A percentile compares a stretch with the other conserved stretches of the same genome.
Evolutionary conservation across 2,888 invertebrate genomes (phyloP).

Genomic region (Lycophotia porphyrea): DNA sequence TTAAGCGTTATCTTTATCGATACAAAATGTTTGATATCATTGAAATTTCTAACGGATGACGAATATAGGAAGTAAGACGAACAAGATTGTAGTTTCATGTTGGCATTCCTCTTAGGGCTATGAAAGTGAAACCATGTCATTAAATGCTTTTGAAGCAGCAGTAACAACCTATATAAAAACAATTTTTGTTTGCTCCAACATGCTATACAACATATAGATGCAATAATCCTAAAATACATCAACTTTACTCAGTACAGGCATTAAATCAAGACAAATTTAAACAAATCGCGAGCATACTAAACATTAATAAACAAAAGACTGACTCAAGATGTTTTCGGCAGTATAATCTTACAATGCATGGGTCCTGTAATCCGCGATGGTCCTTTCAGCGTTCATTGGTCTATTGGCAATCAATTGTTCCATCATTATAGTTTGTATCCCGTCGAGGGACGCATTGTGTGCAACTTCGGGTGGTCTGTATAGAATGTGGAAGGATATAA

Average conservation of each 20-base stretch:
- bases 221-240: neutral
- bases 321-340: constrained; percentile 34
- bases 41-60: neutral
- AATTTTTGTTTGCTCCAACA: neutral
- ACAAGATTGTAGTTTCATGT: neutral
- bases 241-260: neutral
- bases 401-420: constrained; percentile 55
- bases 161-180: neutral
- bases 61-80: too few species aligned
- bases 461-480: constrained; percentile 49
- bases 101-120: neutral
- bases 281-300: constrained; percentile 3
- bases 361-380: constrained; percentile 47
- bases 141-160: too few species aligned
- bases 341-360: constrained; percentile 48
- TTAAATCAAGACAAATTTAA: neutral
- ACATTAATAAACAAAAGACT: constrained; percentile 24
- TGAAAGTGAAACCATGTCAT: neutral
- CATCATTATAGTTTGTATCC: constrained; percentile 52
- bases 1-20: neutral
- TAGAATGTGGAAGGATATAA: constrained; percentile 44
- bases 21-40: neutral
- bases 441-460: constrained; percentile 49
- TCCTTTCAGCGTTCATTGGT: constrained; percentile 45
- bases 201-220: neutral